Evolutionary conservation across 2,797 vertebrate genomes (phyloP), one percentile per base, ranked within the genome.

Genomic region (Pipistrellus kuhlii): DNA sequence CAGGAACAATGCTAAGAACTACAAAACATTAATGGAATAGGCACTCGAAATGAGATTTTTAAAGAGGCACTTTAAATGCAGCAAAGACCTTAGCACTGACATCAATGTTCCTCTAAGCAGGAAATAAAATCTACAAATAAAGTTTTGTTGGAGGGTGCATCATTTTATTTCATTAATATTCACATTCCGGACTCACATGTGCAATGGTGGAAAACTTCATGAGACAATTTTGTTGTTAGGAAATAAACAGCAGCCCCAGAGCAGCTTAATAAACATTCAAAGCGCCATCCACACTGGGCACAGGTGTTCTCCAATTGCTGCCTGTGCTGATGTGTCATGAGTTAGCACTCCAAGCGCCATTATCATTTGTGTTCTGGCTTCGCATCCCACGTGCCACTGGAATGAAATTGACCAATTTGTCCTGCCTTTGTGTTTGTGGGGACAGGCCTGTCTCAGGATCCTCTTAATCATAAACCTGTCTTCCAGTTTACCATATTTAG

Each of bases 11-110:
- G 71, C 78, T 90, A 91, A 94, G 87, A 41, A 78, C 88, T 84
- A 86, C 69, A 75, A 81, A 92, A 51, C 82, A 71, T 87, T 88
- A 96, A 95, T 88, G 55, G 94, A 90, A 85, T 92, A 81, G 72
- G 95, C 32, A 18, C 66, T 92, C 48, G 90, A 94, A 95, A 96
- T 97, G 93, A 96, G 95, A 86, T 96, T 94, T 97, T 91, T 96
- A 96, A 95, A 96, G 94, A 97, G 95, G 91, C 72, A 96, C 94
- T 97, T 97, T 95, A 97, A 95, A 97, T 97, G 96, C 95, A 95
- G 89, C 84, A 23, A 82, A 95, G 83, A 84, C 85, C 66, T 85
- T 76, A 96, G 91, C 48, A 71, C 59, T 66, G 41, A 48, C 78
- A 81, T 93, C 95, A 96, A 1, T 91, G 96, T 86, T 96, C 78